Base-by-base conservation (phyloP, 2,797 vertebrate genomes). In the Pyrocephalus nanus region DNA sequence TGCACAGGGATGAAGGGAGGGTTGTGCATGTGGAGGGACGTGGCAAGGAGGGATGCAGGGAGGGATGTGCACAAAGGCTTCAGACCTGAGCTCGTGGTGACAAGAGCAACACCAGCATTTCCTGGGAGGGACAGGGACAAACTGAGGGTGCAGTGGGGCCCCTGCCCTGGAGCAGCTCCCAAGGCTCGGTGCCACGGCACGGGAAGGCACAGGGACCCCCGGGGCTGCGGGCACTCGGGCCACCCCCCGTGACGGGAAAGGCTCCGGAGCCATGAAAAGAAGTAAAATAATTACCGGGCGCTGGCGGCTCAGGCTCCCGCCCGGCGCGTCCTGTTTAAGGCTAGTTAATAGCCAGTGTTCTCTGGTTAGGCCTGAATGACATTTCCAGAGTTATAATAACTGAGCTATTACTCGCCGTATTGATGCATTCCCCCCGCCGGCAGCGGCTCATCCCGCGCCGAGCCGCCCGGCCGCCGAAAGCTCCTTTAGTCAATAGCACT, bases 401-500 rank as follows among this genome's bases (percentile, higher is more conserved):
- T 86, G 97, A 92, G 94, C 97, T 96, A 97, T 97, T 97, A 97
- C 97, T 97, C 84, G 97, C 95, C 85, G 94, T 97, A 97, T 97
- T 96, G 97, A 97, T 96, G 97, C 95, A 93, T 97, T 97, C 97
- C 92, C 96, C 93, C 81, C 78, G 95, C 95, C 92, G 93, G 94
- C 88, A 77, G 92, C 93, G 42, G 93, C 96, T 97, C 97, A 96
- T 97, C 97, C 96, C 95, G 92, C 92, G 93, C 94, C 78, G 91
- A 77, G 79, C 96, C 80, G 95, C 94, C 93, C 90, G 88, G 94
- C 96, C 95, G 87, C 92, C 95, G 76, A 95, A 95, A 97, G 96
- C 97, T 97, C 95, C 97, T 97, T 97, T 97, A 97, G 97, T 98
- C 97, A 97, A 98, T 97, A 98, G 94, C 96, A 95, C 96, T 98